Conservation (phyloP, 2,113 vertebrate genomes). For the Pitta sordida region DNA sequence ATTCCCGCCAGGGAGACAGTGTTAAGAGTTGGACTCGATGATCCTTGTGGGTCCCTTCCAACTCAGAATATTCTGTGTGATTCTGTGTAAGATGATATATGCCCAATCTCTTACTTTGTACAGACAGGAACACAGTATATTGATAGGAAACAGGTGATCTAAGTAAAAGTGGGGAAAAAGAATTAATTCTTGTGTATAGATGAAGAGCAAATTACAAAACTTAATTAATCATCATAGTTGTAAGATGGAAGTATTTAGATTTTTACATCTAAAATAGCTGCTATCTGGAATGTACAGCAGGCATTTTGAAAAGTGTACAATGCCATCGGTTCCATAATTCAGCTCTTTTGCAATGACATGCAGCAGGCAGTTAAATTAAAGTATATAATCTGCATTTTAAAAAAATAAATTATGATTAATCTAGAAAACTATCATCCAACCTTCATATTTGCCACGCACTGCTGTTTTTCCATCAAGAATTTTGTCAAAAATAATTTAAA, state of each 20-base stretch:
- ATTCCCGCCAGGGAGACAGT: too few species aligned
- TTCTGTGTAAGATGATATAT: too few species aligned
- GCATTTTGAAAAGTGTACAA: not conserved
- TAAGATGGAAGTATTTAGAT: not conserved
- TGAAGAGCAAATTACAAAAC: not conserved
- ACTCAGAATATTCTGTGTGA: too few species aligned
- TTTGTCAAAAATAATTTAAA: not conserved
- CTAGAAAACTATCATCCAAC: not conserved
- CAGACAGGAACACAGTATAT: not conserved
- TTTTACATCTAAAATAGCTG: not conserved
- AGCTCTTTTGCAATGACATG: not conserved
- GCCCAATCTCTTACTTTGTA: not conserved
- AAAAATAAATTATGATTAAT: not conserved
- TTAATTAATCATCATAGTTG: not conserved
- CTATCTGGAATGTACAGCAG: not conserved
- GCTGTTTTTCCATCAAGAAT: not conserved
- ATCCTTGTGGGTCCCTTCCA: too few species aligned
- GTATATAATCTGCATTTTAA: not conserved
- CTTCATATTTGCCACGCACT: not conserved
- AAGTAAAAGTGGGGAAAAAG: not conserved
- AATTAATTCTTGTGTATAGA: not conserved
- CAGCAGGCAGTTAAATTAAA: not conserved
- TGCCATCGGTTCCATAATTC: not conserved
- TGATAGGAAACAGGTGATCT: not conserved
- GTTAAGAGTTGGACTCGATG: too few species aligned